Base-by-base conservation (phyloP, 2,888 invertebrate species). In the Andrena flavipes region DNA sequence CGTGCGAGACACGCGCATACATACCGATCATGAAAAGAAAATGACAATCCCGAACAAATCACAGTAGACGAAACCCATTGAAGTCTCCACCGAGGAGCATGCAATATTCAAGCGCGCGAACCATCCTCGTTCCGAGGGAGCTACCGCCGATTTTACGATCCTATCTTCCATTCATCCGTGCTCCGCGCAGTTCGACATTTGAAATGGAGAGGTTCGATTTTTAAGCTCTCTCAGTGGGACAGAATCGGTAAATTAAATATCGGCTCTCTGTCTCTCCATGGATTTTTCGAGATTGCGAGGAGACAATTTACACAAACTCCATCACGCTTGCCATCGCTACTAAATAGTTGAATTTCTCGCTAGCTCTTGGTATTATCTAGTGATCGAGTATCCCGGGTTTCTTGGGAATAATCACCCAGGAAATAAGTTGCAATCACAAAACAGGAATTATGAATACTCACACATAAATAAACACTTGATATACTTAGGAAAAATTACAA, bases 21-120 rank as follows among this genome's bases (percentile, higher is more conserved):
- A 13, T 16, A 7, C 10, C 26, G 13, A 30, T 30, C 48, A 30
- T 49, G 42, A 64, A 74, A 78, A 68, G 54, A 42, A 63, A 74
- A 75, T 33, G 54, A 26, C 51, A 29, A 70, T 63, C 67, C 71
- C 26, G 16, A 6, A 30, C 51, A 54, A 48, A 59, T 35, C 20
- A 51, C 23, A 7, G 23, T 62, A 60, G 35, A 23, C 4, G 42
- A 65, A 65, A 72, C 49, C 54, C 56, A 59, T 23, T 48, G 48
- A 5, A 16, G 16, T 49, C 10, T 30, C 13, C 29, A 10, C 35
- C 2, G 29, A 76, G 3, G 33, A 42, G 48, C 16, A 13, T 33
- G 49, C 63, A 63, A 76, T 13, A 59, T 72, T 65, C 33, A 67
- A 74, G 42, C 62, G 59, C 20, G 68, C 56, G 30, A 59, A 59